These are phyloP conservation scores for Chamaedrilus cognettii DNA, from an alignment of 2,888 invertebrate genomes.

Conservation along the genomic window DNA sequence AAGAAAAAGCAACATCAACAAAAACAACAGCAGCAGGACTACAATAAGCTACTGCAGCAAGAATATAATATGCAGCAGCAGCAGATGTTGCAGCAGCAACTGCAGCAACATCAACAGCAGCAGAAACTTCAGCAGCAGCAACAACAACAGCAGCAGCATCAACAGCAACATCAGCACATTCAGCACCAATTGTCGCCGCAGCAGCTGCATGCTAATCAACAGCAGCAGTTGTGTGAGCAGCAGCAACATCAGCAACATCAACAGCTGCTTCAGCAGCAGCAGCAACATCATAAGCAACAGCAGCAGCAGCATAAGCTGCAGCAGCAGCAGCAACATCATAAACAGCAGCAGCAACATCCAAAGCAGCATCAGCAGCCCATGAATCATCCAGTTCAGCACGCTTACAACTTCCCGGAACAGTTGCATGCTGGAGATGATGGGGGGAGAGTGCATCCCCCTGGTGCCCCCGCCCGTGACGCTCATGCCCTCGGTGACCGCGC, in stretches of 20 bases:
- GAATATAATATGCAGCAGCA: background rate
- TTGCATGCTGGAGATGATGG: too few species aligned
- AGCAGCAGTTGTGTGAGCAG: background rate
- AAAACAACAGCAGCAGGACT: conserved; percentile 22
- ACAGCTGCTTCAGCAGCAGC: too few species aligned
- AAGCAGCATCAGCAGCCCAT: background rate
- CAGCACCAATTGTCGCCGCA: conserved; percentile 7
- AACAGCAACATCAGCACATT: conserved; percentile 34
- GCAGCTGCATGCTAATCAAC: background rate
- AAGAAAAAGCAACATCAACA: conserved; percentile 35
- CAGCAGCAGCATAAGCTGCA: too few species aligned
- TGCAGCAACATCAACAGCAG: conserved; percentile 1
- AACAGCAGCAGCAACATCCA: background rate
- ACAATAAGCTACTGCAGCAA: conserved; percentile 21
- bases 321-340: conserved; percentile 17
- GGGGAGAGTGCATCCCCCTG: too few species aligned
- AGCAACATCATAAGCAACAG: too few species aligned
- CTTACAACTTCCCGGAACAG: too few species aligned
- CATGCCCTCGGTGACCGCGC: too few species aligned
- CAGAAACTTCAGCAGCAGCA: conserved; percentile 30
- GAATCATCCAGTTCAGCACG: background rate
- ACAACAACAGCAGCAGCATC: conserved; percentile 26
- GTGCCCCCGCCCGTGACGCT: too few species aligned
- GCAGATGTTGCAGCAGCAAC: background rate
- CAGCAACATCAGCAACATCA: too few species aligned